These are phyloP conservation scores for Melanerpes aurifrons DNA, from an alignment of 2,113 vertebrate species.

Conservation along the genomic window DNA sequence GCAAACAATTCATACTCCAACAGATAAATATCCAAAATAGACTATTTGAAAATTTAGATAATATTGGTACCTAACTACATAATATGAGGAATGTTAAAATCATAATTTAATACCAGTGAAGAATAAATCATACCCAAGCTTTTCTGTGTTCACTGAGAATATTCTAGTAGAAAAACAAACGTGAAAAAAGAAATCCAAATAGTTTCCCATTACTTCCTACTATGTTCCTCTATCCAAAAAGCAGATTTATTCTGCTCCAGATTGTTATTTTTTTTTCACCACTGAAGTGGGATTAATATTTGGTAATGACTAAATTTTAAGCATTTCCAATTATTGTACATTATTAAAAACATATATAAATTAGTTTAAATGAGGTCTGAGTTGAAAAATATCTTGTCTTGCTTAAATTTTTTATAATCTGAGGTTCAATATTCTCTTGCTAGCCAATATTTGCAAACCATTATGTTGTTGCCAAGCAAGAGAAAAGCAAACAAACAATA, in stretches of 20 bases:
- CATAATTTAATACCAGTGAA: neutral
- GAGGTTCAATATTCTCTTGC: neutral
- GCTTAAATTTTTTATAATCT: neutral
- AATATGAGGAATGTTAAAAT: neutral
- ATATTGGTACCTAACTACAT: neutral
- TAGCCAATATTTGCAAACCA: neutral
- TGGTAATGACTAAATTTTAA: neutral
- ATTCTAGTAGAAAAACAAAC: neutral
- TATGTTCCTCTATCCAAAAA: neutral
- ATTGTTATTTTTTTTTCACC: neutral
- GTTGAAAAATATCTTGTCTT: neutral
- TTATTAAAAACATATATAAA: neutral
- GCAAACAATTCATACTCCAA: neutral
- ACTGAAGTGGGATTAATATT: neutral
- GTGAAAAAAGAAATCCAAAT: neutral
- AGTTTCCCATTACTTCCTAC: neutral
- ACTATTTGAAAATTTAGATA: neutral
- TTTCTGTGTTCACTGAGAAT: neutral
- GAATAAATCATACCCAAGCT: neutral
- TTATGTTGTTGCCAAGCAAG: slow-evolving; percentile 10
- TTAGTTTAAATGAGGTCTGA: neutral
- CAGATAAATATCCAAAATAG: neutral
- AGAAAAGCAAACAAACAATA: slow-evolving; percentile 34
- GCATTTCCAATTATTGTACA: neutral
- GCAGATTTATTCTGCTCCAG: neutral